phyloP scores from a whole-genome alignment of 2,888 invertebrate genomes.

The Neoaliturus tenellus region DNA sequence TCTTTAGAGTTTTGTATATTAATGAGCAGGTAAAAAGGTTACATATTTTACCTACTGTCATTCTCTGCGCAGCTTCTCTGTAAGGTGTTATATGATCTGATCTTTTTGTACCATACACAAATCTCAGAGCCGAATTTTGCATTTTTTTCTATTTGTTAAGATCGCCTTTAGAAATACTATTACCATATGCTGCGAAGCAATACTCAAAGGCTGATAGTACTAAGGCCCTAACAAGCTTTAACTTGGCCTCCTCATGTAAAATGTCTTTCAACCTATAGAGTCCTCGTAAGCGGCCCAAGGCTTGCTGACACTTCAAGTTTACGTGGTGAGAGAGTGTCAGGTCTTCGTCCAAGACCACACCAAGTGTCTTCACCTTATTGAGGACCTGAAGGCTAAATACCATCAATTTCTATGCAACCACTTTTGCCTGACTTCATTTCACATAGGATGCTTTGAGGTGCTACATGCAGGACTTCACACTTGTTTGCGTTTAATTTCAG shows the following conservation, averaged over 20 bases:
- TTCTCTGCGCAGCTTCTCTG: not conserved
- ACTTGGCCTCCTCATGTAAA: not conserved
- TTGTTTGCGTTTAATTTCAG: not conserved
- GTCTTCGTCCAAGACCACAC: not conserved
- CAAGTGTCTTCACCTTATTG: not conserved
- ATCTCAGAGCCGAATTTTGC: not conserved
- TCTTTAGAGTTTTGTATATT: not conserved
- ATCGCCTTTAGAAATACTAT: not conserved
- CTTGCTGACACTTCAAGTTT: not conserved
- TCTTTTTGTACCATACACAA: not conserved
- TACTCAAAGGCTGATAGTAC: not conserved
- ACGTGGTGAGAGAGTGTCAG: not conserved
- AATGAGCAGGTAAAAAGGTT: not conserved
- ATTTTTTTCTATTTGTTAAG: not conserved
- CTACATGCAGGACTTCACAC: not conserved
- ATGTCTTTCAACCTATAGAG: not conserved
- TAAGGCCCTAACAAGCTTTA: not conserved
- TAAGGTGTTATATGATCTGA: not conserved
- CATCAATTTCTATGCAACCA: not conserved
- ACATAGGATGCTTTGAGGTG: not conserved
- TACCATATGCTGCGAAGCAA: not conserved
- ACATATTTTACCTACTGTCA: not conserved
- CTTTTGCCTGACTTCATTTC: not conserved
- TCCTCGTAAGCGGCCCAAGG: not conserved
- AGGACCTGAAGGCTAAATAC: not conserved